A percentile compares a stretch with the other conserved stretches of the same genome.
These are phyloP conservation scores for Syritta pipiens DNA, from an alignment of 2,888 invertebrate species.

Conservation along the genomic window DNA sequence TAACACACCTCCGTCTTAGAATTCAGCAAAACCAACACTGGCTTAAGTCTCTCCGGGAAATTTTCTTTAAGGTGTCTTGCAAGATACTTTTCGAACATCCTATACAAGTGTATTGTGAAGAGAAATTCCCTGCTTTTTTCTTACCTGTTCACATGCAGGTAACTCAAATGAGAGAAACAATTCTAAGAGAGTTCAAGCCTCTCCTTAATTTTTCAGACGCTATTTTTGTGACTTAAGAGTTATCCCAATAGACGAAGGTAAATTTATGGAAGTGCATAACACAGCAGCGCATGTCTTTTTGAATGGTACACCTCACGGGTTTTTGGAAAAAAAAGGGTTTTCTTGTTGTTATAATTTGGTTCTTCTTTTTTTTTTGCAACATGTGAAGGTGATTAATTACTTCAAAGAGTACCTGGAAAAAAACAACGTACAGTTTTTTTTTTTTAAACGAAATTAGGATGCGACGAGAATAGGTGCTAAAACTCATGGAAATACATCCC, in stretches of 20 bases:
- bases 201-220: slow-evolving; percentile 23
- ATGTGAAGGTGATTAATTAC: no score
- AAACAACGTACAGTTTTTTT: no score
- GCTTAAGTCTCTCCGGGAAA: slow-evolving; percentile 50
- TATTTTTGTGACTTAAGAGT: slow-evolving; percentile 20
- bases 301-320: slow-evolving; percentile 41
- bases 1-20: slow-evolving; percentile 57
- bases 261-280: slow-evolving; percentile 15
- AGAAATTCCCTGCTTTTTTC: slow-evolving; percentile 34
- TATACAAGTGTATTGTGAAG: neutral
- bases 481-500: no score
- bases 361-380: slow-evolving; percentile 5
- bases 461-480: no score
- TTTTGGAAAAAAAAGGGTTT: slow-evolving; percentile 20
- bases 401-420: no score
- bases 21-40: slow-evolving; percentile 60
- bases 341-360: slow-evolving; percentile 19
- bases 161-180: slow-evolving; percentile 43
- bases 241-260: neutral
- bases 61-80: slow-evolving; percentile 32
- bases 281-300: slow-evolving; percentile 56
- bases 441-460: no score
- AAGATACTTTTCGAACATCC: slow-evolving; percentile 51
- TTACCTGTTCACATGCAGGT: slow-evolving; percentile 49
- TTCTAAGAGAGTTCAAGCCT: neutral